Conservation (phyloP, 2,113 vertebrate species). For the Penelope pileata region DNA sequence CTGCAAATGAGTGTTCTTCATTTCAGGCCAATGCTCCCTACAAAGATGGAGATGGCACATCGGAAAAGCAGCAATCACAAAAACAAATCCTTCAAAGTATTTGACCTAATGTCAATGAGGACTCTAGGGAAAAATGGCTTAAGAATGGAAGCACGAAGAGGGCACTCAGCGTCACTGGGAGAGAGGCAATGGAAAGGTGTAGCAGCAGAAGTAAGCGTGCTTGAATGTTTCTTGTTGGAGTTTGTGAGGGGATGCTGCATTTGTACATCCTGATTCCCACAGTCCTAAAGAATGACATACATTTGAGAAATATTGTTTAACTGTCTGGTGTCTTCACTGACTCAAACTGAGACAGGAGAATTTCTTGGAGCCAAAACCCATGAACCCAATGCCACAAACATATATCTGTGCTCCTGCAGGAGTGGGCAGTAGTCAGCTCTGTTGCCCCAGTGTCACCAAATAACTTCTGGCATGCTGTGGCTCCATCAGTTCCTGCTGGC, state of each 20-base stretch:
- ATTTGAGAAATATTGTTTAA: background rate
- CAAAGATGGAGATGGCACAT: background rate
- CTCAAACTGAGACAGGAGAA: background rate
- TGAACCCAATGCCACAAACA: background rate
- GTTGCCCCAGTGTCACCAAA: background rate
- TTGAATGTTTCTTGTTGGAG: background rate
- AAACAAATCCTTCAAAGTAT: background rate
- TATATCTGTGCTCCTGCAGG: background rate
- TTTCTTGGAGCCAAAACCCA: background rate
- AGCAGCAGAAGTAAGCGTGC: background rate
- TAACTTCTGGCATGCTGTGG: background rate
- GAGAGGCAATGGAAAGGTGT: background rate
- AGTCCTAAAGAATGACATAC: background rate
- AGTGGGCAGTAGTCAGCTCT: background rate
- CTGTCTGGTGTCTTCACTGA: background rate
- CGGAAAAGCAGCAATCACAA: background rate
- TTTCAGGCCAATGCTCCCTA: background rate
- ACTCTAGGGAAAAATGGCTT: background rate
- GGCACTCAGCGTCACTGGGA: background rate
- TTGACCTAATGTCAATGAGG: background rate
- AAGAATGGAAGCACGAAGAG: background rate
- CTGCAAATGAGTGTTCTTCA: background rate
- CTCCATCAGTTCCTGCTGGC: background rate
- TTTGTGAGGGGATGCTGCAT: background rate
- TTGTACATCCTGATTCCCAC: background rate